A percentile compares a stretch with the other conserved stretches of the same genome.
Conservation (phyloP, 1,140 invertebrate species). For the Mesaphorura yosii region DNA sequence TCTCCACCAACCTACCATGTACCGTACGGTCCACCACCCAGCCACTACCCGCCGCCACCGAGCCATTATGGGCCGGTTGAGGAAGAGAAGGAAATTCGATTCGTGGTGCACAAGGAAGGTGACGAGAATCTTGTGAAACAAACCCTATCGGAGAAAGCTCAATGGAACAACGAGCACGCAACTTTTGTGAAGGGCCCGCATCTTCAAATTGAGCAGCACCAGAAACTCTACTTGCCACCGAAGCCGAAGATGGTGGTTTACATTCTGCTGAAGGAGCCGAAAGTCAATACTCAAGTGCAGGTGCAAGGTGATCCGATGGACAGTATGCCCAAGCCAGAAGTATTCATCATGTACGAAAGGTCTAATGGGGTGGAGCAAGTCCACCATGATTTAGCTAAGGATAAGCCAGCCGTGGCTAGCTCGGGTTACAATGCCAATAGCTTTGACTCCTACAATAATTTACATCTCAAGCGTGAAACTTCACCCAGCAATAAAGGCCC, state of each 20-base stretch:
- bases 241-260: slow-evolving; percentile 25
- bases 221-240: slow-evolving; percentile 24
- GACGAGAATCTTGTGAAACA: slow-evolving; percentile 20
- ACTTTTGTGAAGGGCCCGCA: slow-evolving; percentile 18
- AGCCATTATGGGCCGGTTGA: too few relatives aligned
- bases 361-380: slow-evolving; percentile 6
- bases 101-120: slow-evolving; percentile 22
- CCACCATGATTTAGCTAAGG: background rate
- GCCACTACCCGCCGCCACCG: too few relatives aligned
- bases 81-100: slow-evolving; percentile 15
- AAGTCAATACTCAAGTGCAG: slow-evolving; percentile 19
- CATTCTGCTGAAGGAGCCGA: slow-evolving; percentile 21
- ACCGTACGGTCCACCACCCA: too few relatives aligned
- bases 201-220: slow-evolving; percentile 11
- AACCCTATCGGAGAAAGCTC: slow-evolving; percentile 11
- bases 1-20: too few relatives aligned
- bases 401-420: background rate
- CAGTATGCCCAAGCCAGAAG: slow-evolving; percentile 22
- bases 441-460: background rate
- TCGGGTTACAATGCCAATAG: background rate
- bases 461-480: too few relatives aligned
- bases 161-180: slow-evolving; percentile 8
- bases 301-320: slow-evolving; percentile 14
- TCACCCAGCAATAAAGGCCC: too few relatives aligned
- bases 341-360: slow-evolving; percentile 23